Base-by-base conservation (phyloP, 2,113 vertebrate genomes). In the Rhineura floridana region DNA sequence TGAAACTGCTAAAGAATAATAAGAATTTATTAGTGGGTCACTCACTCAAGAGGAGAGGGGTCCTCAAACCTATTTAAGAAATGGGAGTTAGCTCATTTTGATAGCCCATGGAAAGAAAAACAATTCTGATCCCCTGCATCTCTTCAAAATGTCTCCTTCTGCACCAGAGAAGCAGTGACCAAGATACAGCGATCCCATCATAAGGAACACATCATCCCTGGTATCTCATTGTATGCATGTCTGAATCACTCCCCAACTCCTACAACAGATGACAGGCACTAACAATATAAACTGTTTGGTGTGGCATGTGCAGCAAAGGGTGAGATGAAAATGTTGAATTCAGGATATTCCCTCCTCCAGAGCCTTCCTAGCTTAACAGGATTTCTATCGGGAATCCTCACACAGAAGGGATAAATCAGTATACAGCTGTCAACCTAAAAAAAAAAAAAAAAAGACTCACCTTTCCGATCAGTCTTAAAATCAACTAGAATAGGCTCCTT, bases 391-490 rank as follows among this genome's bases (percentile, higher is more conserved):
- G 21, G 42, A 46, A 63, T 65, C 55, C 73, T 86, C 30, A 78
- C 19, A 2, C 3, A 33, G 10, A 46, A 8, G 36, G 23, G 50
- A 21, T 11, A 23, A 55, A 73, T 30, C 9, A 46, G 72, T 42
- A 46, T 6, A 42, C 25, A 78, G 3, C 1, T 44, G 36, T 15
- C 36, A 3, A 1, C 6, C 0, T 46, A 4, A 0, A 33, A 62
- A 87, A 86, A 90, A 87, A 0, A 33, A 62, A 87, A 86, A 90
- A 87, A n/a, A 77, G 15, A 67, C 90, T 97, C 87, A 99, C 99
- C 99, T 98, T 99, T 99, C 81, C 99, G 97, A 91, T 99, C 99
- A 0, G 98, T 99, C 94, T 99, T 99, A 93, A 99, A 99, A 92
- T 99, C 99, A 3, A 99, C 98, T 55, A 99, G 93, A 94, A 99